Percentiles rank a stretch among this genome's conserved stretches.
Conservation (phyloP, 2,113 vertebrate genomes). For the Erythrocercus mccallii region DNA sequence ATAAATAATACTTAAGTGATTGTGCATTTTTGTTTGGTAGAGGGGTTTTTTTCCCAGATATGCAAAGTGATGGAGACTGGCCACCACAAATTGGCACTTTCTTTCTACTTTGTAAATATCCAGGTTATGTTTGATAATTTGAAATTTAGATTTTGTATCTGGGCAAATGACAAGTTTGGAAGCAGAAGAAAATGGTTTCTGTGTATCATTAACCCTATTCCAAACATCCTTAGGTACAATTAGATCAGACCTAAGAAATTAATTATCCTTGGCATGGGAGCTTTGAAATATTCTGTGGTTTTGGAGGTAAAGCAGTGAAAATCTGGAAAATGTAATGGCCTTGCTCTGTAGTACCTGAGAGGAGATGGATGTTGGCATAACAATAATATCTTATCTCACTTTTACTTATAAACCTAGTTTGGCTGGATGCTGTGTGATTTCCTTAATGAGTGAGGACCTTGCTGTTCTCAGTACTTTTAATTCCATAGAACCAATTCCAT, state of each 20-base stretch:
- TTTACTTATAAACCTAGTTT: background rate
- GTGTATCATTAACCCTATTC: background rate
- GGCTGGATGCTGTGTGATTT: background rate
- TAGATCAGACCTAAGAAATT: background rate
- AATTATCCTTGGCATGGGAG: background rate
- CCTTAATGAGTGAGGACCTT: background rate
- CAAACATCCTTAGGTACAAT: background rate
- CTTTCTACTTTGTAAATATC: background rate
- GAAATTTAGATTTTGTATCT: background rate
- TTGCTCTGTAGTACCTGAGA: background rate
- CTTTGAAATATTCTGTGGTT: background rate
- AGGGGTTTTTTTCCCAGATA: rapidly evolving
- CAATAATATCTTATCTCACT: background rate
- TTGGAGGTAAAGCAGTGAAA: background rate
- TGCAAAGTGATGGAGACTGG: background rate
- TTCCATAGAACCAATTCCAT: background rate
- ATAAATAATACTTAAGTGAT: background rate
- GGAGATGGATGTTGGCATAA: background rate
- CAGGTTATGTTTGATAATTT: background rate
- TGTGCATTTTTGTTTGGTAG: background rate
- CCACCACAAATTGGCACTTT: background rate
- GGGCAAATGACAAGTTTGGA: background rate
- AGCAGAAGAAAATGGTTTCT: background rate
- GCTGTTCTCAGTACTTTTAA: background rate
- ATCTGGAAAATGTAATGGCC: background rate